Evolutionary conservation across 2,888 invertebrate species (phyloP).

Genomic region (Electrophaes corylata): DNA sequence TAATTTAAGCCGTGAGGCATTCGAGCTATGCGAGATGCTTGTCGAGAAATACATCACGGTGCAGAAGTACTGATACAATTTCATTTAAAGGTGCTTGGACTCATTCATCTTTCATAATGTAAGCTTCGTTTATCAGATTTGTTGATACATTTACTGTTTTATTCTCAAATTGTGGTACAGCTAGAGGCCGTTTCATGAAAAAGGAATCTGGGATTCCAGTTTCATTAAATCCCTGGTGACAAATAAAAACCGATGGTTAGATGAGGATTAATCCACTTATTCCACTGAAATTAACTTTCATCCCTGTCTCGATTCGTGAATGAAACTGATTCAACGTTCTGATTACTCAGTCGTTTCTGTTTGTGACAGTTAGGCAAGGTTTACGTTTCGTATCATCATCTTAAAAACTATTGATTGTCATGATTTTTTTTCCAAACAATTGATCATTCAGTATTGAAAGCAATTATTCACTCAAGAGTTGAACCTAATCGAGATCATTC

Average conservation of each 20-base stretch:
- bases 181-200: constrained; percentile 7
- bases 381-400: neutral
- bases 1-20: constrained; percentile 53
- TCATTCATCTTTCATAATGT: constrained; percentile 29
- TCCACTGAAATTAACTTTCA: constrained; percentile 41
- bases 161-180: constrained; percentile 2
- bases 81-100: constrained; percentile 27
- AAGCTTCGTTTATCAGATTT: constrained; percentile 18
- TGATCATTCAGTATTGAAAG: constrained; percentile 23
- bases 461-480: constrained; percentile 26
- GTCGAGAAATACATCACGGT: constrained; percentile 27
- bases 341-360: constrained; percentile 23
- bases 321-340: constrained; percentile 34
- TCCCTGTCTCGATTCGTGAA: constrained; percentile 26
- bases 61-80: constrained; percentile 26
- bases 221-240: constrained; percentile 35
- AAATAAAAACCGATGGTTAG: constrained; percentile 41
- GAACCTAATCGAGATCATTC: constrained; percentile 49
- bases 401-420: neutral
- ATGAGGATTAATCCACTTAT: constrained; percentile 47
- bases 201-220: constrained; percentile 14
- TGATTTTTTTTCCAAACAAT: constrained; percentile 32
- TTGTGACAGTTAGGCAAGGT: constrained; percentile 21
- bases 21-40: constrained; percentile 47
- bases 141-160: constrained; percentile 16